Evolutionary conservation across 1,140 invertebrate species (phyloP), one percentile per base, ranked within the genome.

Genomic region (Drosophila elegans): DNA sequence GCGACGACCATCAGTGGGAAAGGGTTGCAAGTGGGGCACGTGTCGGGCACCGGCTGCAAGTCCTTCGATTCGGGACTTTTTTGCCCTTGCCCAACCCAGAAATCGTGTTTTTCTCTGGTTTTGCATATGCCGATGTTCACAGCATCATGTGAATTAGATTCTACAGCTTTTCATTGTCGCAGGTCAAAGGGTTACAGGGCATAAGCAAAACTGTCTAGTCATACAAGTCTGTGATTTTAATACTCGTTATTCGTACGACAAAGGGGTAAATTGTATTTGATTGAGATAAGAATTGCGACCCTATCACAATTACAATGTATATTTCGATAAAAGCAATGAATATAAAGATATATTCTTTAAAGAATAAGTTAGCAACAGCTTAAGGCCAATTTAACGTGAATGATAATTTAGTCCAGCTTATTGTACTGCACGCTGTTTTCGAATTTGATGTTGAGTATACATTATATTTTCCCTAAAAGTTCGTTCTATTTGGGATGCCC

Each of bases 51-150:
- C 42, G 52, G 34, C 71, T 59, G 55, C 52, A 74, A 25, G 39
- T 68, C 29, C 68, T 73, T n/a, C 55, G 39, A 44, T 45, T 63
- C 55, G 32, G 21, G 45, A 56, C n/a, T 53, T 44, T 29, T 12
- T 53, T 11, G 25, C 38, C 51, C 53, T 32, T 9, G 55, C 11
- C n/a, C 21, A 12, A 21, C 36, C 48, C 48, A 61, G 51, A 44
- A 49, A 59, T 56, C 51, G 38, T 32, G 67, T 69, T 34, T 62
- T 41, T 61, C 48, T 3, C 25, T 6, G 11, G 52, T 74, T 78
- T 77, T 88, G 73, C 84, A 88, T 84, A 78, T 89, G 84, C 29
- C 64, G 55, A 67, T 80, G 64, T 89, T 88, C 84, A 42, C 84
- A 88, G 57, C 49, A 52, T 73, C 45, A 66, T 57, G 60, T 75